Evolutionary conservation across 1,140 invertebrate species (phyloP), one percentile per base, ranked within the genome.

Genomic region (Atta cephalotes): DNA sequence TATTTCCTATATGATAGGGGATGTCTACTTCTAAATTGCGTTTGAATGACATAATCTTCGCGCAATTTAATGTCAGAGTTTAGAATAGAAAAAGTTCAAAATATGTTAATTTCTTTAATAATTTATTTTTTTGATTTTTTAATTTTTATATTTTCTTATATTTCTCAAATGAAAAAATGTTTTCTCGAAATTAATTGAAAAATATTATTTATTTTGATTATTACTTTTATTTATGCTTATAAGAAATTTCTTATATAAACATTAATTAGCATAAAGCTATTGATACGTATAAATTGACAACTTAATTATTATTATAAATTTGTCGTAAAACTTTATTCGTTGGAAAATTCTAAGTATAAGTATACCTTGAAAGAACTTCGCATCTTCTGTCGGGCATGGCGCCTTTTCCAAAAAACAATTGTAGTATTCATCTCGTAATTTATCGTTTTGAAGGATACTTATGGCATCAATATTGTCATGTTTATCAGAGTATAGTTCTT

Each of bases 361-460:
- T 25, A 35, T 88, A 93, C 92, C 85, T 88, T 90, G 92, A 51
- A 93, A 91, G 21, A 92, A 94, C 9, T 21, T 63, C 0, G 91
- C 87, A 39, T 92, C 91, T 0, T 81, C 88, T 28, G 91, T 93
- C 1, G 79, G 1, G 45, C 95, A 96, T 6, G 92, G 90, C 66
- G 88, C 94, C 14, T 74, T 84, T 6, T 92, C 94, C 89, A 95
- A 94, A 45, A 95, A 92, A 70, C 95, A 96, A 6, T 93, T 93
- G 39, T 95, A 93, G 39, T 93, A 93, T 10, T 91, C 84, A 0
- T 85, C 7, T 7, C 92, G 58, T 25, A 87, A 1, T 68, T 66
- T 74, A 9, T 90, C 78, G 9, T 89, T 89, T 3, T 1, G 0
- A 14, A 90, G 16, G 12, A 90, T 74, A 10, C 21, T 39, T 0